Percentiles rank a stretch among this genome's conserved stretches.
phyloP scores from a whole-genome alignment of 2,113 vertebrate genomes.

The Mastomys coucha region DNA sequence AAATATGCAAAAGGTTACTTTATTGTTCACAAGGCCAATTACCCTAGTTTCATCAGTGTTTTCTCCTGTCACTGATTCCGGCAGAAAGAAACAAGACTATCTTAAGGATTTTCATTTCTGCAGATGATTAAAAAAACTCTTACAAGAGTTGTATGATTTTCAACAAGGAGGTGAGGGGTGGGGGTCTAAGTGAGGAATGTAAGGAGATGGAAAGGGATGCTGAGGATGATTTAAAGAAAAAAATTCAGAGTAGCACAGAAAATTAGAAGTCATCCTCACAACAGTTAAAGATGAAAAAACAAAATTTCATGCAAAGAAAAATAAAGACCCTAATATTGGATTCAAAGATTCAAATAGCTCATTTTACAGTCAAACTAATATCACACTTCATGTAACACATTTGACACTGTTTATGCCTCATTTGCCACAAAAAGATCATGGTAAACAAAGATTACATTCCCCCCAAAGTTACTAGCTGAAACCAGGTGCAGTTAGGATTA shows the following conservation, averaged over 20 bases:
- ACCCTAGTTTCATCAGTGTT: conserved; percentile 70
- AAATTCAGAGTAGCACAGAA: conserved; percentile 74
- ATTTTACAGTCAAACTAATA: conserved; percentile 87
- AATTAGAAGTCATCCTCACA: conserved; percentile 81
- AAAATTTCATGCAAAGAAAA: conserved; percentile 82
- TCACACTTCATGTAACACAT: conserved; percentile 87
- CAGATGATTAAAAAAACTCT: conserved; percentile 82
- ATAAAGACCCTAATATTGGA: conserved; percentile 84
- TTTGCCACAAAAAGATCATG: conserved; percentile 88
- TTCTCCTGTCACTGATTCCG: conserved; percentile 69
- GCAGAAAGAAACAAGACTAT: conserved; percentile 72
- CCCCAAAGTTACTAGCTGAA: conserved; percentile 87
- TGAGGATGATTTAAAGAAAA: conserved; percentile 60
- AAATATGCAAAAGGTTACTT: conserved; percentile 54
- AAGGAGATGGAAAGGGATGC: conserved; percentile 35
- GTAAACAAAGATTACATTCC: conserved; percentile 89
- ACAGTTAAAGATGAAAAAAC: conserved; percentile 78
- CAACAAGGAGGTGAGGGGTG: conserved; percentile 49
- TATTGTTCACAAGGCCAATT: conserved; percentile 66
- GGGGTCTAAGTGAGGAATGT: neutral
- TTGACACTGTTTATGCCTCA: conserved; percentile 87
- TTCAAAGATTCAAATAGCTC: conserved; percentile 84
- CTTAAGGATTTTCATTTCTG: conserved; percentile 77
- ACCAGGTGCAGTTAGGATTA: conserved; percentile 91
- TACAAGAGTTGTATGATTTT: conserved; percentile 68